phyloP scores from a whole-genome alignment of 2,888 invertebrate genomes.

The Chymomyza procnemis region DNA sequence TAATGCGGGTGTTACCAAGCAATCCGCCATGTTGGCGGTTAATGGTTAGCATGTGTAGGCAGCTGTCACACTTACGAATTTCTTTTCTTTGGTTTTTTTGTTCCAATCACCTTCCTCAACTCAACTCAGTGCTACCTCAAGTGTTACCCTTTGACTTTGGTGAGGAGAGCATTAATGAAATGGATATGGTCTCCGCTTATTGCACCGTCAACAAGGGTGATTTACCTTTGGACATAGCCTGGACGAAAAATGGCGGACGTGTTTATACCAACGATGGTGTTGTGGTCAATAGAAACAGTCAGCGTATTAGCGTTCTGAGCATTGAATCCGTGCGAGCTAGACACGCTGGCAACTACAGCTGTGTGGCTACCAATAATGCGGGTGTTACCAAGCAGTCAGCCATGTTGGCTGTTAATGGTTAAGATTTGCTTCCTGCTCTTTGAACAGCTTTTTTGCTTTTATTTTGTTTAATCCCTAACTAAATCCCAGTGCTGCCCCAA shows the following conservation, averaged over 20 bases:
- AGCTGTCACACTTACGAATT: constrained; percentile 12
- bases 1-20: constrained; percentile 81
- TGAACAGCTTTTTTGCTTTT: constrained; percentile 6
- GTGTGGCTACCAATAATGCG: constrained; percentile 82
- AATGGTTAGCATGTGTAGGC: constrained; percentile 79
- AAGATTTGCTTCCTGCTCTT: constrained; percentile 3
- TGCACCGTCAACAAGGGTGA: constrained; percentile 89
- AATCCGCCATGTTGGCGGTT: constrained; percentile 81
- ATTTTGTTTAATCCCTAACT: background rate
- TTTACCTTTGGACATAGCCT: constrained; percentile 86
- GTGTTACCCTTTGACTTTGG: constrained; percentile 86
- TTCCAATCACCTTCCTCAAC: background rate
- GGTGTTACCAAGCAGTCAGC: constrained; percentile 81
- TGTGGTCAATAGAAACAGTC: constrained; percentile 81
- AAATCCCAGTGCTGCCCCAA: constrained; percentile 82
- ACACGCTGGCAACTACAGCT: constrained; percentile 83
- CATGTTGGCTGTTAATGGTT: constrained; percentile 82
- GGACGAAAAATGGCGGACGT: constrained; percentile 82
- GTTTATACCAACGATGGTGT: constrained; percentile 80
- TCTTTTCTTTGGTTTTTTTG: constrained; percentile 11
- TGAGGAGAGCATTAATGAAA: constrained; percentile 83
- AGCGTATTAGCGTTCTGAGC: constrained; percentile 82
- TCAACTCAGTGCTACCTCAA: constrained; percentile 83
- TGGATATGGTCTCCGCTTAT: constrained; percentile 84
- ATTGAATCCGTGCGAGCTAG: constrained; percentile 82